These are phyloP conservation scores for Rhea americana DNA, from an alignment of 2,113 vertebrate genomes.

Conservation along the genomic window DNA sequence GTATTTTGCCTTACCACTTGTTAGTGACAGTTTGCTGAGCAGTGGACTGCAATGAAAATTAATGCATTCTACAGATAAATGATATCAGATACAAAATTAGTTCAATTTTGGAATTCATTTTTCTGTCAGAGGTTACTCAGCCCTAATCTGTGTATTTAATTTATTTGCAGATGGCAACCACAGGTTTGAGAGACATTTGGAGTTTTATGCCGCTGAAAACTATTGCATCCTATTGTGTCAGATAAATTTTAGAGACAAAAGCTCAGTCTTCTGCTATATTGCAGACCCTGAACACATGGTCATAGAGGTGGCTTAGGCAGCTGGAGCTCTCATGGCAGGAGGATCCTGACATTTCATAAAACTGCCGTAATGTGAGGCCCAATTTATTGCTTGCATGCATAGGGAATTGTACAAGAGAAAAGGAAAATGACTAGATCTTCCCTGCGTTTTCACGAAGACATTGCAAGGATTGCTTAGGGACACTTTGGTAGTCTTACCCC, in stretches of 20 bases:
- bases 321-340: background rate
- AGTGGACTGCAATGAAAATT: background rate
- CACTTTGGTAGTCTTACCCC: background rate
- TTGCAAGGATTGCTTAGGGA: background rate
- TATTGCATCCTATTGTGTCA: background rate
- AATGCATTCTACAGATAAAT: background rate
- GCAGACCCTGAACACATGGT: background rate
- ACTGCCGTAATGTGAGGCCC: background rate
- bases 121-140: background rate
- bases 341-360: background rate
- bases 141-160: background rate
- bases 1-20: constrained; percentile 12
- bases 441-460: background rate
- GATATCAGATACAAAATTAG: background rate
- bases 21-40: background rate
- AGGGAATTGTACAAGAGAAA: background rate
- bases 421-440: background rate
- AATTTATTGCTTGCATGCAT: background rate
- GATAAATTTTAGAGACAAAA: background rate
- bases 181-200: background rate
- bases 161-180: background rate
- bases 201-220: background rate
- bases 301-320: background rate
- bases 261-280: background rate
- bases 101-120: background rate